Percentiles rank a stretch among this genome's conserved stretches.
Evolutionary conservation across 2,797 vertebrate genomes (phyloP).

Genomic region (Gila robusta): DNA sequence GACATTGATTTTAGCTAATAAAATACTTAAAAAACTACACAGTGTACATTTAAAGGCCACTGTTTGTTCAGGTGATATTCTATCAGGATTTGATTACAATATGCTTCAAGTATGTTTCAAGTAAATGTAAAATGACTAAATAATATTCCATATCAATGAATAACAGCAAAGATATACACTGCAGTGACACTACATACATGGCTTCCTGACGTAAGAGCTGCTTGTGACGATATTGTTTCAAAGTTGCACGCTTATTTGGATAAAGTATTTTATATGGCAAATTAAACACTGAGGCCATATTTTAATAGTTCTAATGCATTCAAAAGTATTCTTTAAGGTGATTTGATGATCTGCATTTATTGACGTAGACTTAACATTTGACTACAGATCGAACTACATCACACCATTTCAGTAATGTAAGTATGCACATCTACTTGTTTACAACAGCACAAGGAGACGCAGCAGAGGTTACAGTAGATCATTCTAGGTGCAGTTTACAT

Average conservation of each 20-base stretch:
- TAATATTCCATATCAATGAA: neutral
- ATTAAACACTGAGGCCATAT: neutral
- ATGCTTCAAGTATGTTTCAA: neutral
- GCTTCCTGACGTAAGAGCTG: too few species aligned
- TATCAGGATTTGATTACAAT: neutral
- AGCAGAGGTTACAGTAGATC: neutral
- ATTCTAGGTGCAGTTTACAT: neutral
- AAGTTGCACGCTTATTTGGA: neutral
- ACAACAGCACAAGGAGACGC: constrained; percentile 6
- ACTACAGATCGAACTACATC: constrained; percentile 32
- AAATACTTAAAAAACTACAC: too few species aligned
- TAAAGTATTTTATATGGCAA: neutral
- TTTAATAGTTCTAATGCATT: neutral
- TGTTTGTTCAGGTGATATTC: neutral
- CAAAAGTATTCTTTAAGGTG: neutral
- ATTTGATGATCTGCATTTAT: neutral
- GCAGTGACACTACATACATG: neutral
- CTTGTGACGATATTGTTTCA: neutral
- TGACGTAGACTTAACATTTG: neutral
- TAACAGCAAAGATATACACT: neutral
- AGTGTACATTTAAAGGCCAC: neutral
- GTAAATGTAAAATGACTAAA: neutral
- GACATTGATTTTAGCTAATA: too few species aligned
- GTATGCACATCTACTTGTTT: constrained; percentile 28
- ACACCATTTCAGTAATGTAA: constrained; percentile 28